Evolutionary conservation across 1,140 invertebrate genomes (phyloP).

Genomic region (Trialeurodes vaporariorum): DNA sequence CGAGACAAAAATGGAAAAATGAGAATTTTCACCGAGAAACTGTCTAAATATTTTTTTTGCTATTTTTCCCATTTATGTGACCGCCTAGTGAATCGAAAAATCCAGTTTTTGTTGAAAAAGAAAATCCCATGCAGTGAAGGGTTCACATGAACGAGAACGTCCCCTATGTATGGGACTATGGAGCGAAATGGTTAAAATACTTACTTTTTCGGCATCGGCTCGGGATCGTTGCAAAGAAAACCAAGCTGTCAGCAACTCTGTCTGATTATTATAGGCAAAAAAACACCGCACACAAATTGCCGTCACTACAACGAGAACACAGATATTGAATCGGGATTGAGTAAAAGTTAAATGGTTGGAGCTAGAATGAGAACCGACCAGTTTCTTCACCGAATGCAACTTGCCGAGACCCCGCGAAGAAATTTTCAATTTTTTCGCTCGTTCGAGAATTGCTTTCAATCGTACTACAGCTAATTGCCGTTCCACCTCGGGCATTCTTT

Average conservation of each 20-base stretch:
- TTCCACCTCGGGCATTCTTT: neutral
- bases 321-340: neutral
- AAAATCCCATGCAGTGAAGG: too few species aligned
- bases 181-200: neutral
- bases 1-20: neutral
- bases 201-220: neutral
- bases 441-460: neutral
- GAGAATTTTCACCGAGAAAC: neutral
- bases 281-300: neutral
- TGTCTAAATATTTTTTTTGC: neutral
- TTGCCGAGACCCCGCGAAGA: neutral
- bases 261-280: neutral
- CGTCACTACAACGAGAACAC: neutral
- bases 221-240: neutral
- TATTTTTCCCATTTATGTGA: neutral
- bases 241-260: neutral
- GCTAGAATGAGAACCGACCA: neutral
- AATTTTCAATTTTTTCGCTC: neutral
- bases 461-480: neutral
- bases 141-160: too few species aligned
- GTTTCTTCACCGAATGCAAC: neutral
- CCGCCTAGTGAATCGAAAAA: neutral
- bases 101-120: too few species aligned
- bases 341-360: too few species aligned
- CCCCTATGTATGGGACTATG: neutral